phyloP scores from a whole-genome alignment of 2,797 vertebrate species.

The Xyrichtys novacula region DNA sequence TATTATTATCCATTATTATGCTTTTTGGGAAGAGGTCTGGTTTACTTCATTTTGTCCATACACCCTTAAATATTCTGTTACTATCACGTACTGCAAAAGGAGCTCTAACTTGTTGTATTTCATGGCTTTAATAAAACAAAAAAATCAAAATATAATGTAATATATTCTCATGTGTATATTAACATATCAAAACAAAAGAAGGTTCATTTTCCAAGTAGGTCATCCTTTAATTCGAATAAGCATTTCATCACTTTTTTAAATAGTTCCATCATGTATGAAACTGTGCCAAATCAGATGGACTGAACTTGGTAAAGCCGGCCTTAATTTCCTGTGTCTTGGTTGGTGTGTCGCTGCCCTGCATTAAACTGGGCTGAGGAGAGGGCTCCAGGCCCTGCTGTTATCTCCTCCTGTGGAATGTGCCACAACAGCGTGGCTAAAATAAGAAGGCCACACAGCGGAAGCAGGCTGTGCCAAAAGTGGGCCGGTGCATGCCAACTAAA shows the following conservation, averaged over 20 bases:
- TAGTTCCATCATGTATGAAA: not conserved
- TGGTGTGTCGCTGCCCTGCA: conserved; percentile 29
- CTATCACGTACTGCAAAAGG: too few species aligned
- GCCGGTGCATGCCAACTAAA: conserved; percentile 78
- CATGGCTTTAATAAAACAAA: too few species aligned
- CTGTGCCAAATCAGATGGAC: not conserved
- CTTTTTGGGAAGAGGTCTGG: too few species aligned
- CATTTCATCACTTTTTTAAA: not conserved
- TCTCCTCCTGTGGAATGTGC: conserved; percentile 85
- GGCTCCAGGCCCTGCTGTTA: conserved; percentile 72
- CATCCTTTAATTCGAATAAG: not conserved
- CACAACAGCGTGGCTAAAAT: conserved; percentile 85
- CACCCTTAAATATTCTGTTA: too few species aligned
- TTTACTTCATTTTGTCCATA: too few species aligned
- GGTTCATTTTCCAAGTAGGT: too few species aligned
- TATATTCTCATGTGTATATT: too few species aligned
- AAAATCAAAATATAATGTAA: too few species aligned
- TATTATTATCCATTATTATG: too few species aligned
- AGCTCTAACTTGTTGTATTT: too few species aligned
- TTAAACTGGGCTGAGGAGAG: conserved; percentile 43
- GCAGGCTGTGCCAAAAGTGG: conserved; percentile 67
- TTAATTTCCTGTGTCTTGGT: conserved; percentile 55
- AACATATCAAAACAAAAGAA: too few species aligned
- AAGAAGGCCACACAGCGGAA: conserved; percentile 77
- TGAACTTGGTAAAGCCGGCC: not conserved